These are phyloP conservation scores for Andrena camellia DNA, from an alignment of 2,888 invertebrate species.

Conservation along the genomic window DNA sequence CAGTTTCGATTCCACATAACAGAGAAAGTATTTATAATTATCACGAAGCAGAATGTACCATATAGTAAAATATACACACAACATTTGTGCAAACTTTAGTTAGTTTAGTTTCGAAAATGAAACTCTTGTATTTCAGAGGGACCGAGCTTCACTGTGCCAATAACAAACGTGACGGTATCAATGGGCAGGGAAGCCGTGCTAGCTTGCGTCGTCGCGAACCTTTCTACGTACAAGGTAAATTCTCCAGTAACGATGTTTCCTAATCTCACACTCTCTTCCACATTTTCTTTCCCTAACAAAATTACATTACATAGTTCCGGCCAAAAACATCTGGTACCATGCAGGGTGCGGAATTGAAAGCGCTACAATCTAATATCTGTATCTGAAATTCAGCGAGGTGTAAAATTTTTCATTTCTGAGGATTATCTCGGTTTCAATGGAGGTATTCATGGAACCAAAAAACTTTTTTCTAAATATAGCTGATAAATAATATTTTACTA, in stretches of 20 bases:
- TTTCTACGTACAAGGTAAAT: constrained; percentile 93
- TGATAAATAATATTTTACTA: no score
- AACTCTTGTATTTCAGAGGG: constrained; percentile 88
- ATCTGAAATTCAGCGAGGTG: background rate
- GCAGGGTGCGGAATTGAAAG: background rate
- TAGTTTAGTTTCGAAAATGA: constrained; percentile 46
- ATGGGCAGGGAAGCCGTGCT: constrained; percentile 94
- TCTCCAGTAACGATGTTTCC: constrained; percentile 53
- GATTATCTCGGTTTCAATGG: no score
- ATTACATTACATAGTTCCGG: background rate
- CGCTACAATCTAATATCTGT: no score
- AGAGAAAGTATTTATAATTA: no score
- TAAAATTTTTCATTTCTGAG: background rate
- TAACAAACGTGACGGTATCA: constrained; percentile 93
- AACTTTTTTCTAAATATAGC: no score
- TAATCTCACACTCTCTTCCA: constrained; percentile 31
- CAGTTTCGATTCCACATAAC: no score
- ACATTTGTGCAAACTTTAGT: no score
- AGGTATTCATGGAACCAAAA: no score
- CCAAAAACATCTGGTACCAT: background rate
- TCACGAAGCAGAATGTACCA: no score
- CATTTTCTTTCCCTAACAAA: constrained; percentile 1
- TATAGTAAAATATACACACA: no score
- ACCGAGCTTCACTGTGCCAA: constrained; percentile 93
- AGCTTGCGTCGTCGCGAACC: constrained; percentile 93